Evolutionary conservation across 1,140 invertebrate species (phyloP).

Genomic region (Mya arenaria): DNA sequence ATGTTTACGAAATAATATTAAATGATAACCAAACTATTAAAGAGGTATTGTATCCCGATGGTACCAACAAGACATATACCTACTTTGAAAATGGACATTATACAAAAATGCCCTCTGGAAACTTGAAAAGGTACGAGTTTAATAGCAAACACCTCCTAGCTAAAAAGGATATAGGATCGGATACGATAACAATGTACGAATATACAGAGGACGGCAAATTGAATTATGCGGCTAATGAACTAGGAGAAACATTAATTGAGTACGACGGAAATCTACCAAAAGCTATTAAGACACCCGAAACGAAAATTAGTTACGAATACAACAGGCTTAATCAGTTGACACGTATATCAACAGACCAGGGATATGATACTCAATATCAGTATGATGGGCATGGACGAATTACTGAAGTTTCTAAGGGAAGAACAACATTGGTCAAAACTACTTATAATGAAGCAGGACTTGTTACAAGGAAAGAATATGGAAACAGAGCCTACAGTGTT

Average conservation of each 20-base stretch:
- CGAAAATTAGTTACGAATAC: background rate
- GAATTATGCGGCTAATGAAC: background rate
- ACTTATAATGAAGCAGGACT: background rate
- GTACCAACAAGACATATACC: background rate
- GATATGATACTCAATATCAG: background rate
- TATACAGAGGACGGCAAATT: constrained; percentile 2
- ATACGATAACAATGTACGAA: background rate
- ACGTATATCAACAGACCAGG: background rate
- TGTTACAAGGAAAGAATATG: background rate
- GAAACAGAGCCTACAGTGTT: background rate
- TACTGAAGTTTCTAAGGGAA: background rate
- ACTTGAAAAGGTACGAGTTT: background rate
- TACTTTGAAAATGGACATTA: background rate
- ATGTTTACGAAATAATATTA: background rate
- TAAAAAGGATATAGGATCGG: background rate
- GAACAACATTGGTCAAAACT: no score
- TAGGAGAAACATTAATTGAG: background rate
- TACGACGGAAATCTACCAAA: background rate
- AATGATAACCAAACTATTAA: constrained; percentile 9
- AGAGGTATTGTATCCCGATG: constrained; percentile 2
- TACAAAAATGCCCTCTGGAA: background rate
- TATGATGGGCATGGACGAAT: background rate
- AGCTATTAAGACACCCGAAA: background rate
- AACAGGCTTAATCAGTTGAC: background rate
- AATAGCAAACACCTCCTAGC: background rate